These are phyloP conservation scores for Ceyx erithaca DNA, from an alignment of 2,797 vertebrate species.

Conservation along the genomic window DNA sequence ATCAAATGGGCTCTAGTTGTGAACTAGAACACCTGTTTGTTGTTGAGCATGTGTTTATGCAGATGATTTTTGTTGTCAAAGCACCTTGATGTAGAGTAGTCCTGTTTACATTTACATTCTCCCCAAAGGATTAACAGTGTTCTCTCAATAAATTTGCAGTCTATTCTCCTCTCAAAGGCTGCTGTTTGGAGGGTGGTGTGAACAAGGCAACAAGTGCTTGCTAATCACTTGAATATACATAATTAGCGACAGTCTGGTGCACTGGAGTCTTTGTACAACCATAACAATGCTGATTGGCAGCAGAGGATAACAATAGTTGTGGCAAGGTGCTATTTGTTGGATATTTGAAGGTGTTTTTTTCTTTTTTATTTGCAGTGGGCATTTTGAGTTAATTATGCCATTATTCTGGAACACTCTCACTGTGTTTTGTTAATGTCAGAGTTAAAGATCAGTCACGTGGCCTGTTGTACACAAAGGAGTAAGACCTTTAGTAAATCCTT, in stretches of 20 bases:
- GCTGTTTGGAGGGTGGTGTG: constrained; percentile 83
- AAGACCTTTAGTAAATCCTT: constrained; percentile 12
- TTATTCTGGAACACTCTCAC: constrained; percentile 8
- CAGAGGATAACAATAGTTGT: constrained; percentile 68
- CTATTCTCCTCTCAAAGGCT: constrained; percentile 84
- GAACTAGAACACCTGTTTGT: constrained; percentile 93
- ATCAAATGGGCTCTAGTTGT: constrained; percentile 85
- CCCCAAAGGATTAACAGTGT: constrained; percentile 86
- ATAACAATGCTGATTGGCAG: constrained; percentile 77
- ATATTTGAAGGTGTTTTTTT: constrained; percentile 67
- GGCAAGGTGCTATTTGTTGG: constrained; percentile 65
- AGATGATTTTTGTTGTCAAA: constrained; percentile 91
- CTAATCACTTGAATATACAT: constrained; percentile 85
- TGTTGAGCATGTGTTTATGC: constrained; percentile 88
- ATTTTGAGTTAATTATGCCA: constrained; percentile 60
- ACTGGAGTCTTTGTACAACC: constrained; percentile 77
- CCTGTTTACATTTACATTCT: constrained; percentile 85
- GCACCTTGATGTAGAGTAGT: constrained; percentile 86
- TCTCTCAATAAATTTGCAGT: constrained; percentile 85
- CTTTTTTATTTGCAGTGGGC: constrained; percentile 58
- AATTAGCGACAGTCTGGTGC: constrained; percentile 84
- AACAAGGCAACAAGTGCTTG: constrained; percentile 85
- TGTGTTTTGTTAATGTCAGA: constrained; percentile 28
- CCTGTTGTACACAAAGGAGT: not conserved
- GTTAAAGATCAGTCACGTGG: constrained; percentile 28